Evolutionary conservation across 2,888 invertebrate genomes (phyloP), one percentile per base, ranked within the genome.

Genomic region (Callimorpha dominula): DNA sequence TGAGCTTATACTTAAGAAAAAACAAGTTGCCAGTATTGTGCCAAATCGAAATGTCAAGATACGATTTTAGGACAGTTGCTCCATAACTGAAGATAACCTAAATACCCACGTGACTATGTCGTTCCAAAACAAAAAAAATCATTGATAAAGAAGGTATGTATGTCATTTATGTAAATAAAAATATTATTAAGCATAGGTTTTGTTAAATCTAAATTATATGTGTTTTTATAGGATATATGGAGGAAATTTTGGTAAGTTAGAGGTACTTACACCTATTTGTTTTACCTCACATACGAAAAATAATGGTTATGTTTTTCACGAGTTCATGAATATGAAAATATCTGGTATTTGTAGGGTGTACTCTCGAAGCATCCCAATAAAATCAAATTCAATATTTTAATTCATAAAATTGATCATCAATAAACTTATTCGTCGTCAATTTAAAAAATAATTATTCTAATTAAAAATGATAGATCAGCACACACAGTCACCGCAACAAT

Each of bases 21-120:
- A 20, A 31, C 60, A 57, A n/a, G 54, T 31, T 42, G 20, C 8
- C 31, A 6, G 9, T 20, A 49, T 46, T 31, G 60, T 49, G 54
- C 46, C 17, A 60, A 46, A 31, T 6, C 46, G 74, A 80, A 80
- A 80, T 80, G 84, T 78, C 80, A 80, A 67, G 8, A 42, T 57
- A 69, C 72, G 74, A 74, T 81, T 74, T 54, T 17, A 11, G 42
- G 54, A 52, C 0, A 4, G 63, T 82, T 77, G 70, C 75, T 11
- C 50, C 81, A 81, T 57, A 43, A 42, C 54, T 64, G 42, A 70
- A 64, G 50, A 71, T 66, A 20, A 68, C 50, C 62, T 43, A 42
- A 65, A 68, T 64, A 68, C 54, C 42, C 52, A 20, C 49, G 31
- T 20, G 46, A 69, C 62, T 78, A 54, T 68, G 64, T 31, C 65